These are phyloP conservation scores for Leptopilina clavipes DNA, from an alignment of 1,140 invertebrate genomes.

Conservation along the genomic window DNA sequence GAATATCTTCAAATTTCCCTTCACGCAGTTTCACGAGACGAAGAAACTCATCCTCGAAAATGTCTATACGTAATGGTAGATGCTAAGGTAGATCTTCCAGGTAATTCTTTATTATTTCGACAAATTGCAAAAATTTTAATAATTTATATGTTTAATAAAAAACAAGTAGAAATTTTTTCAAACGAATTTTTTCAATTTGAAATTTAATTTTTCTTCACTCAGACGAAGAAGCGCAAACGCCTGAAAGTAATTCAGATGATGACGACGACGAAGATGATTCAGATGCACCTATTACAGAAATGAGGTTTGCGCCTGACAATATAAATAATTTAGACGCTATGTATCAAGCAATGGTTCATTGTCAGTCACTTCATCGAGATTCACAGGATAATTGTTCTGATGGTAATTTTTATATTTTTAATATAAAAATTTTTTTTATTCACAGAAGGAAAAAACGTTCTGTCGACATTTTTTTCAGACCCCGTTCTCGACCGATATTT, in stretches of 20 bases:
- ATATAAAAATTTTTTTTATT: no score
- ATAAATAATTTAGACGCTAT: conserved; percentile 77
- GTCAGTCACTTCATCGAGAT: conserved; percentile 82
- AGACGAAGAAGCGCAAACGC: conserved; percentile 61
- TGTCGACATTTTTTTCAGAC: no score
- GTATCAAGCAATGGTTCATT: conserved; percentile 82
- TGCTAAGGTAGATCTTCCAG: conserved; percentile 76
- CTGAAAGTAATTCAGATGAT: conserved; percentile 72
- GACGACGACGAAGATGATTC: conserved; percentile 74
- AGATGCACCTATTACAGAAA: conserved; percentile 77
- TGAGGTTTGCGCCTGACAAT: conserved; percentile 82
- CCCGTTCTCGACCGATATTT: no score
- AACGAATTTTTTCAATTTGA: no score
- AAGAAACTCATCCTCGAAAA: conserved; percentile 78
- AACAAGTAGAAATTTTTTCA: neutral
- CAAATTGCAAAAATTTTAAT: no score
- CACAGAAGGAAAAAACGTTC: no score
- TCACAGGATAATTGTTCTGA: conserved; percentile 77
- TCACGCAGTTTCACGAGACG: conserved; percentile 84
- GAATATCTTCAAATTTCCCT: conserved; percentile 83
- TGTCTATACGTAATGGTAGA: conserved; percentile 85
- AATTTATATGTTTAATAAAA: neutral
- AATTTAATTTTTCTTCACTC: conserved; percentile 39
- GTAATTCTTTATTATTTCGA: conserved; percentile 57
- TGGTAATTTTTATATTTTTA: conserved; percentile 58